These are phyloP conservation scores for Oscheius sp. DNA, from an alignment of 2,888 invertebrate genomes.

Conservation along the genomic window DNA sequence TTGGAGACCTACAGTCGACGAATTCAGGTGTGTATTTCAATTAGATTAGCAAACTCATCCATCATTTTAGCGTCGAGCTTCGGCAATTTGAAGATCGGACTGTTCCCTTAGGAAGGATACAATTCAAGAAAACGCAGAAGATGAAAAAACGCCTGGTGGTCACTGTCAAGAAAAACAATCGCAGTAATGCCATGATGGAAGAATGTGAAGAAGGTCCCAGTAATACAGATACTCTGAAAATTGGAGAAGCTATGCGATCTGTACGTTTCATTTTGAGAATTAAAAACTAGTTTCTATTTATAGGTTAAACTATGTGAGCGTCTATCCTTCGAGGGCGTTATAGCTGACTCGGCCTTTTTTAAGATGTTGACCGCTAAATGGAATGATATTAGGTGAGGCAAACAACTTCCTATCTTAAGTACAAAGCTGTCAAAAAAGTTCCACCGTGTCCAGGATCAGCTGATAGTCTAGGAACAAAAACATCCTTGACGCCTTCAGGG, in stretches of 20 bases:
- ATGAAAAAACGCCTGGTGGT: conserved; percentile 30
- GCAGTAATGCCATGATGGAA: conserved; percentile 25
- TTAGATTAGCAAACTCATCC: not conserved
- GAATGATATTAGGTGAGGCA: conserved; percentile 45
- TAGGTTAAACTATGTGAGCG: conserved; percentile 32
- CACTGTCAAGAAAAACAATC: conserved; percentile 32
- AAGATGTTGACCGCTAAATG: conserved; percentile 43
- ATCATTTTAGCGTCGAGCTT: conserved; percentile 31
- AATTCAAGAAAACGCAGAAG: conserved; percentile 26
- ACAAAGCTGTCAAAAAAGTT: conserved; percentile 5
- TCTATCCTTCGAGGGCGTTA: conserved; percentile 48
- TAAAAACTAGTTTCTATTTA: not conserved
- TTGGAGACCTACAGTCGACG: conserved; percentile 29
- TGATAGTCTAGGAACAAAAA: conserved; percentile 9
- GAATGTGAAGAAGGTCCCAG: conserved; percentile 37
- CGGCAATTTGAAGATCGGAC: conserved; percentile 24
- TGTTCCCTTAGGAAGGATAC: conserved; percentile 34
- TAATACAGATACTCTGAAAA: conserved; percentile 21
- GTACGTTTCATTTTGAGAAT: not conserved
- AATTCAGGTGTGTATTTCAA: conserved; percentile 23
- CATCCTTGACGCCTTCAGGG: conserved; percentile 12
- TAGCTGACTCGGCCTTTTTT: conserved; percentile 41
- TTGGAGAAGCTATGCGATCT: conserved; percentile 31
- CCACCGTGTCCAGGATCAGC: conserved; percentile 25
- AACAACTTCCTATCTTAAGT: conserved; percentile 1